phyloP scores from a whole-genome alignment of 2,797 vertebrate species.

The Xiphophorus birchmanni region DNA sequence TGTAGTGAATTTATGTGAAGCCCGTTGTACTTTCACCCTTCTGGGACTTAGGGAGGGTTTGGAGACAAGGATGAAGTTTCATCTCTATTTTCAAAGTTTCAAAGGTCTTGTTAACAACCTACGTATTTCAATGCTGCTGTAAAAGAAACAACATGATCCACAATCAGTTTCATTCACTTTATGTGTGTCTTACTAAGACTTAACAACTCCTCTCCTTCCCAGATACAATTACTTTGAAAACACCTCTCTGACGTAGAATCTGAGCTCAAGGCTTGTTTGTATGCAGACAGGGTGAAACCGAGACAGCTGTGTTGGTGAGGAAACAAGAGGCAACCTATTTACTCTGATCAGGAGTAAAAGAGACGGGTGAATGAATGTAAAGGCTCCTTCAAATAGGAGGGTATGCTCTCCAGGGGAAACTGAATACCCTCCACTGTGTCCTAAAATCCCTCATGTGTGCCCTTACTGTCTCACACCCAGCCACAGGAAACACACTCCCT shows the following conservation, averaged over 20 bases:
- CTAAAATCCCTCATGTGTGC: constrained; percentile 52
- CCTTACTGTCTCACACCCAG: constrained; percentile 45
- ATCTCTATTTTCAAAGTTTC: no score
- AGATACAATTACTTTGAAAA: constrained; percentile 10
- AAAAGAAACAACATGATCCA: neutral
- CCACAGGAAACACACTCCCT: constrained; percentile 52
- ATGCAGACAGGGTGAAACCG: constrained; percentile 28
- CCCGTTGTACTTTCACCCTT: no score
- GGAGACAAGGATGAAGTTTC: no score
- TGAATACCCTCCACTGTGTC: constrained; percentile 65
- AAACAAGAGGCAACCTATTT: constrained; percentile 50
- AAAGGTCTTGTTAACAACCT: no score
- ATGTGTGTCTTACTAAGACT: neutral
- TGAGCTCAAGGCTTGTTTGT: constrained; percentile 33
- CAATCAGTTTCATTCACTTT: neutral
- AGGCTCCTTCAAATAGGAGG: constrained; percentile 52
- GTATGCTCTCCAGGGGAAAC: constrained; percentile 48
- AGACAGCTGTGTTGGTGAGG: constrained; percentile 25
- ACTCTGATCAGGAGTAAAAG: constrained; percentile 18
- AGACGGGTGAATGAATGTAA: constrained; percentile 31
- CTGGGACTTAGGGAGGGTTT: no score
- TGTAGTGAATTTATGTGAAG: no score
- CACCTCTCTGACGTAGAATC: constrained; percentile 4
- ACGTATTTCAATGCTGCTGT: no score
- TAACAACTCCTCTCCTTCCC: constrained; percentile 3